These are phyloP conservation scores for Hydropsyche tenuis DNA, from an alignment of 1,140 invertebrate species.

Conservation along the genomic window DNA sequence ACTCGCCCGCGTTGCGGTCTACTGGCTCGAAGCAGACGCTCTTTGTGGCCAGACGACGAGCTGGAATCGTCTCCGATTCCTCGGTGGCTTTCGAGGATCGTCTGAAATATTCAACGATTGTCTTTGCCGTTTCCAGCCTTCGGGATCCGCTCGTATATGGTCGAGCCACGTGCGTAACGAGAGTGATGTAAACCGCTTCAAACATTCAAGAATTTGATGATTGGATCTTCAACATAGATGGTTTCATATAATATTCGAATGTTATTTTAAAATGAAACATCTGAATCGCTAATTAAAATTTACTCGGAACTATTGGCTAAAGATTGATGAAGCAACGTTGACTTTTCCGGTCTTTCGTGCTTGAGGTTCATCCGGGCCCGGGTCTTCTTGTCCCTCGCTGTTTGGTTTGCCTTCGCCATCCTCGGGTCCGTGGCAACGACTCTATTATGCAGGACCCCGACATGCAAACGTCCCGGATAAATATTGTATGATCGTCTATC, in stretches of 20 bases:
- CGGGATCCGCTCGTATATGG: background rate
- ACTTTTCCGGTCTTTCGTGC: background rate
- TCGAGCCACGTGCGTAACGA: background rate
- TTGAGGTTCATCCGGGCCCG: background rate
- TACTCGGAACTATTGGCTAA: background rate
- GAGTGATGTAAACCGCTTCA: background rate
- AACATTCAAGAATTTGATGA: too few relatives aligned
- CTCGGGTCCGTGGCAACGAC: slow-evolving; percentile 1
- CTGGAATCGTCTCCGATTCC: too few relatives aligned
- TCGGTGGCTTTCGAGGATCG: too few relatives aligned
- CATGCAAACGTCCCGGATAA: slow-evolving; percentile 30
- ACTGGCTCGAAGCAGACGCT: background rate
- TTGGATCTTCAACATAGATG: too few relatives aligned
- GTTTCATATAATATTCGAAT: too few relatives aligned
- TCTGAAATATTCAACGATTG: slow-evolving; percentile 15
- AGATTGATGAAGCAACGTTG: slow-evolving; percentile 11
- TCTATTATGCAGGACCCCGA: slow-evolving; percentile 34
- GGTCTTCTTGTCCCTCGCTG: background rate
- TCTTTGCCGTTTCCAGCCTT: background rate
- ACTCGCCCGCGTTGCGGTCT: background rate
- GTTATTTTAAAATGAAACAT: too few relatives aligned
- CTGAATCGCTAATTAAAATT: too few relatives aligned
- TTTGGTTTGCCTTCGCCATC: too few relatives aligned
- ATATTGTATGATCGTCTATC: slow-evolving; percentile 16
- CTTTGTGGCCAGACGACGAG: too few relatives aligned